phyloP scores from a whole-genome alignment of 2,888 invertebrate genomes.

The Allophyes oxyacanthae region DNA sequence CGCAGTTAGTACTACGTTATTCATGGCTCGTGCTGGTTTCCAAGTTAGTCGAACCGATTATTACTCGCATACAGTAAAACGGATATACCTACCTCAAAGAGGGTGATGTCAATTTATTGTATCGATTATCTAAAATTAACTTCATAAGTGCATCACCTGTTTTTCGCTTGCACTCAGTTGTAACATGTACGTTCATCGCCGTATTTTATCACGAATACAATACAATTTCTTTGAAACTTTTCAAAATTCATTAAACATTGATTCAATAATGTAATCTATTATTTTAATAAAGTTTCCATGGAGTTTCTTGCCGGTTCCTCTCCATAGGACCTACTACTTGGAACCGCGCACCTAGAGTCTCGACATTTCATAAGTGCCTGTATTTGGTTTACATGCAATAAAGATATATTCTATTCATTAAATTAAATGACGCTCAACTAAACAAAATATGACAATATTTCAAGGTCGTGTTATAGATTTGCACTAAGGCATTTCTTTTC shows the following conservation, averaged over 20 bases:
- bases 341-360: no score
- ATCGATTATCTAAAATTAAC: slow-evolving; percentile 71
- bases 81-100: slow-evolving; percentile 55
- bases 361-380: no score
- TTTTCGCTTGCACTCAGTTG: slow-evolving; percentile 49
- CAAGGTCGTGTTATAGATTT: slow-evolving; percentile 44
- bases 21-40: slow-evolving; percentile 50
- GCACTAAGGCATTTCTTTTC: slow-evolving; percentile 41
- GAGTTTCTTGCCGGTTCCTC: no score
- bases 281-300: no score
- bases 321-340: no score
- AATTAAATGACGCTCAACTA: slow-evolving; percentile 28
- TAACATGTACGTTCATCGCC: slow-evolving; percentile 9
- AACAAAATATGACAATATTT: slow-evolving; percentile 36
- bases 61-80: slow-evolving; percentile 47
- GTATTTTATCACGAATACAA: slow-evolving; percentile 12
- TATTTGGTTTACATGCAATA: no score
- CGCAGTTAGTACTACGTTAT: slow-evolving; percentile 42
- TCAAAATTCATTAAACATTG: slow-evolving; percentile 21
- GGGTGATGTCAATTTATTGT: slow-evolving; percentile 60
- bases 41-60: slow-evolving; percentile 53
- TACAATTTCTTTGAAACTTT: slow-evolving; percentile 20
- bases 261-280: no score
- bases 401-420: no score
- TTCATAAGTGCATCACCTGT: slow-evolving; percentile 57